Evolutionary conservation across 2,113 vertebrate genomes (phyloP).

Genomic region (Sterrhoptilus dennistouni): DNA sequence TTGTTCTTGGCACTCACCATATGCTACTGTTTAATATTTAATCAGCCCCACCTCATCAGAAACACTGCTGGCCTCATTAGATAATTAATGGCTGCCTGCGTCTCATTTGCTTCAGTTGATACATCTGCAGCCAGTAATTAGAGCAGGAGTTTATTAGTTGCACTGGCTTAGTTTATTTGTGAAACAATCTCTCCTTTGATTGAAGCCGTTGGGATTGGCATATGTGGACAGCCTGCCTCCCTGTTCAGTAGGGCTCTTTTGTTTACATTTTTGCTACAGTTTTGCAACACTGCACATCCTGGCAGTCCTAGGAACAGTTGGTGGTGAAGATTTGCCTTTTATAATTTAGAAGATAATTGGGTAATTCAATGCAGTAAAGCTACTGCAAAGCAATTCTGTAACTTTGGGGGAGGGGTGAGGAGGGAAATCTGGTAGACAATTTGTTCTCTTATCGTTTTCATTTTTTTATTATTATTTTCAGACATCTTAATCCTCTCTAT

Average conservation of each 20-base stretch:
- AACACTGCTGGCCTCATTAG: constrained; percentile 83
- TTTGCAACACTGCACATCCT: constrained; percentile 74
- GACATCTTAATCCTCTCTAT: background rate
- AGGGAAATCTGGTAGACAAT: constrained; percentile 8
- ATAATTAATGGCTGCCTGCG: constrained; percentile 85
- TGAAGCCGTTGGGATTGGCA: constrained; percentile 75
- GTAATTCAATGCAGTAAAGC: constrained; percentile 71
- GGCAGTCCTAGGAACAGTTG: constrained; percentile 76
- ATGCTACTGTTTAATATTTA: constrained; percentile 90
- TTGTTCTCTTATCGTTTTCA: constrained; percentile 40
- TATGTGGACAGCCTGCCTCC: constrained; percentile 72
- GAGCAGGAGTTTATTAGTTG: constrained; percentile 83
- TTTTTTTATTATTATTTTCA: background rate
- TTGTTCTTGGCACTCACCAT: constrained; percentile 81
- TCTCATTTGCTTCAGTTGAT: constrained; percentile 82
- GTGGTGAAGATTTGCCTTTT: constrained; percentile 77
- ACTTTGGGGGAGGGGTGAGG: constrained; percentile 16
- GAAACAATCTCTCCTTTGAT: constrained; percentile 76
- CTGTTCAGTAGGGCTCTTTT: constrained; percentile 72
- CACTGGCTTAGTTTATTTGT: constrained; percentile 79
- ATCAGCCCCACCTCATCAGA: constrained; percentile 85
- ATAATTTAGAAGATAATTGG: constrained; percentile 83
- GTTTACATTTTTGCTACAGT: constrained; percentile 78
- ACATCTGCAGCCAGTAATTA: constrained; percentile 89
- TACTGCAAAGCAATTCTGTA: constrained; percentile 58